These are phyloP conservation scores for Mythimna pallens DNA, from an alignment of 2,888 invertebrate species.

Conservation along the genomic window DNA sequence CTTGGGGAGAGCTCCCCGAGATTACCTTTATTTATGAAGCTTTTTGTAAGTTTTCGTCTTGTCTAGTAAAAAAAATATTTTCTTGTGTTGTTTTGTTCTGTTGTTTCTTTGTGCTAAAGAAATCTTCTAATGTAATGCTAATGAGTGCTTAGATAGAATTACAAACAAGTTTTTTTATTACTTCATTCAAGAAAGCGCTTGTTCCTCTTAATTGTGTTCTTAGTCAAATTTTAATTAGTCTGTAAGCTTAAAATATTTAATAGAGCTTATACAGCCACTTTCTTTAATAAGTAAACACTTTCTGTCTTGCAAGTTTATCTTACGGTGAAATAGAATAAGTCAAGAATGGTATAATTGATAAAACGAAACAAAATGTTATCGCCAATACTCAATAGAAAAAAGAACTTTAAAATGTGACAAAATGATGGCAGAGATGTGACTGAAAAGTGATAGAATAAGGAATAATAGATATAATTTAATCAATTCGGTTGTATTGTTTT, in stretches of 20 bases:
- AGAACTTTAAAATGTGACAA: no score
- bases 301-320: neutral
- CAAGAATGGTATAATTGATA: neutral
- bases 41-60: slow-evolving; percentile 56
- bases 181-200: slow-evolving; percentile 12
- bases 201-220: slow-evolving; percentile 9
- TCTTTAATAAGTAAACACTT: neutral
- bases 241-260: neutral
- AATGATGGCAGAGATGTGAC: no score
- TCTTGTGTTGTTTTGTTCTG: slow-evolving; percentile 24
- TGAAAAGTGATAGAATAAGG: no score
- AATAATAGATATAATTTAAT: no score
- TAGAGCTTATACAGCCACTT: neutral
- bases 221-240: slow-evolving; percentile 14
- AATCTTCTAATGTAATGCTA: slow-evolving; percentile 45
- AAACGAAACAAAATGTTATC: neutral
- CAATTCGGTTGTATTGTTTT: no score
- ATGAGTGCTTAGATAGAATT: slow-evolving; percentile 28
- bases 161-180: slow-evolving; percentile 1
- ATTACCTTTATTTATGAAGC: slow-evolving; percentile 61
- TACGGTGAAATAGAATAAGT: neutral
- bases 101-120: slow-evolving; percentile 21
- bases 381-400: no score
- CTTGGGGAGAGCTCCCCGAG: slow-evolving; percentile 56
- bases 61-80: slow-evolving; percentile 44